phyloP scores from a whole-genome alignment of 2,888 invertebrate genomes.

The Polyommatus iphigenia region DNA sequence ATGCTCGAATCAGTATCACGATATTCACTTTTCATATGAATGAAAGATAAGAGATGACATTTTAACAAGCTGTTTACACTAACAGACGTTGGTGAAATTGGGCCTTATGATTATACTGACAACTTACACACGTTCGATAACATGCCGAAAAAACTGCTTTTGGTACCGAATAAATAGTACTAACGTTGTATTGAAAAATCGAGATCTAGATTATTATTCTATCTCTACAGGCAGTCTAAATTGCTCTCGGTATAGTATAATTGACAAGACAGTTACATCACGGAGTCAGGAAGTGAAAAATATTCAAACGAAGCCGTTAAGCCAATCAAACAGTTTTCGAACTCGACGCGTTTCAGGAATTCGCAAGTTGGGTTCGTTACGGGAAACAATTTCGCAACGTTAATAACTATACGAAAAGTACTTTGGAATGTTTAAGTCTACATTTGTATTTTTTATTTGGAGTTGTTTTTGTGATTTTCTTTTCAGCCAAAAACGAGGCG shows the following conservation, averaged over 20 bases:
- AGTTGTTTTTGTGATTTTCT: neutral
- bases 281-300: conserved; percentile 8
- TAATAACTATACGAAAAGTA: conserved; percentile 7
- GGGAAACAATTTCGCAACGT: neutral
- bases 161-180: neutral
- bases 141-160: neutral
- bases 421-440: neutral
- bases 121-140: neutral
- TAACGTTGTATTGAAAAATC: neutral
- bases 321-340: conserved; percentile 15
- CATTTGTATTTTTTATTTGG: conserved; percentile 1
- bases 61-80: too few relatives aligned
- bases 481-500: neutral
- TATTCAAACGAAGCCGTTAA: conserved; percentile 10
- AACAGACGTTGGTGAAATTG: too few relatives aligned
- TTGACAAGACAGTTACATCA: conserved; percentile 28
- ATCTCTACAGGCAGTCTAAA: conserved; percentile 21
- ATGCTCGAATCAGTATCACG: too few relatives aligned
- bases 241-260: conserved; percentile 19
- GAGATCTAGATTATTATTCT: conserved; percentile 13
- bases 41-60: too few relatives aligned
- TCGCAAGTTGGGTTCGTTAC: conserved; percentile 9
- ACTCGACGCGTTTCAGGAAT: conserved; percentile 4
- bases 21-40: too few relatives aligned
- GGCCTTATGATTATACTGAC: neutral